Evolutionary conservation across 1,140 invertebrate species (phyloP), one percentile per base, ranked within the genome.

Genomic region (Polypedilum pembai): DNA sequence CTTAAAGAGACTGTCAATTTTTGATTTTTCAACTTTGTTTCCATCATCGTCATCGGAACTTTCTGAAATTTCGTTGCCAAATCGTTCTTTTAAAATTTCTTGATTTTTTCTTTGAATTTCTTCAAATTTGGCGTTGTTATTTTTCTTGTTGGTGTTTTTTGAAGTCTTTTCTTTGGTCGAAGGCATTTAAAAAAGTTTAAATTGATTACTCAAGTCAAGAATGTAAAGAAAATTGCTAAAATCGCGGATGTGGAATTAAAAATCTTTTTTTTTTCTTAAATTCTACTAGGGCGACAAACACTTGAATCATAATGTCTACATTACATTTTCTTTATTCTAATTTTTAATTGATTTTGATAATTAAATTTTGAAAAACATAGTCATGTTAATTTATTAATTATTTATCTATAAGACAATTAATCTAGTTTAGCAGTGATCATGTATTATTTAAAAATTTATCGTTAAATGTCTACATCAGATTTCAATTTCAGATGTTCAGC

Each of bases 51-150:
- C 17, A 69, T 69, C 65, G 18, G 65, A 69, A 5, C 20, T 21
- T 18, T 69, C 65, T 33, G 24, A 8, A 69, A 4, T 20, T 20
- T 1, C 10, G 3, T 21, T 69, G 18, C 17, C 24, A 33, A 33
- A 33, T 20, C 65, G 15, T 18, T 69, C 17, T 21, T 69, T 69
- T 5, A 69, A 69, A 18, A 69, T 18, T 20, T 69, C 65, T 18
- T 18, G 15, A 69, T 69, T 69, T 20, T 69, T 69, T 10, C 12
- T 69, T 21, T 69, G 65, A 10, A 69, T 69, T 18, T 69, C 65
- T 69, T 69, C 65, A 5, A 69, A 69, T 18, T 69, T 69, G 20
- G 65, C 65, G 18, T 69, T 20, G 3, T 33, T 33, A 33, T 21
- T n/a, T 18, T 69, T 69, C 1, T 18, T 18, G 45, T 56, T 56